Conservation (phyloP, 2,797 vertebrate species). For the Geotria australis region DNA sequence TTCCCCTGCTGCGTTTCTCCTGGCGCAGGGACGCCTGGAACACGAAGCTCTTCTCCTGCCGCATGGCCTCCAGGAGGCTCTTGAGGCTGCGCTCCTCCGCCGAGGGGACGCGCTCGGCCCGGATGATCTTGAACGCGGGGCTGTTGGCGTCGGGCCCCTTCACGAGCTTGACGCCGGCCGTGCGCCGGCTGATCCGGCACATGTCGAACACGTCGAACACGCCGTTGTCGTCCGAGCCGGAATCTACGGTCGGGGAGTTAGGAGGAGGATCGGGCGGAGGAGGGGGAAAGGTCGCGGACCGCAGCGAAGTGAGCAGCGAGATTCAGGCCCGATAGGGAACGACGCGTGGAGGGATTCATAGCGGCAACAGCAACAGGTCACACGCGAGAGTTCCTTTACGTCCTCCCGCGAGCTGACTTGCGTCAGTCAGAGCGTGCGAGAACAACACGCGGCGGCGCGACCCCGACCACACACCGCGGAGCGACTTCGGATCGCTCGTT, state of each 20-base stretch:
- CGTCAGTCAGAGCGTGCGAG: too few species aligned
- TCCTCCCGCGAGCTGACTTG: too few species aligned
- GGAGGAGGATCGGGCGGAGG: neutral
- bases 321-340: too few species aligned
- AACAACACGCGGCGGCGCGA: too few species aligned
- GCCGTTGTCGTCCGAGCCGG: slow-evolving; percentile 45
- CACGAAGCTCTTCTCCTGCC: slow-evolving; percentile 60
- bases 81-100: slow-evolving; percentile 47
- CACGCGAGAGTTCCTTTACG: too few species aligned
- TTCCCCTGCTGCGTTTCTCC: slow-evolving; percentile 44
- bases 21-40: slow-evolving; percentile 64
- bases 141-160: slow-evolving; percentile 60
- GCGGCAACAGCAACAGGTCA: too few species aligned
- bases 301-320: too few species aligned
- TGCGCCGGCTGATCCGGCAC: slow-evolving; percentile 22
- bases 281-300: neutral
- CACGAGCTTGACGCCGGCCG: slow-evolving; percentile 40
- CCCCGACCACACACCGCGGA: too few species aligned
- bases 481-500: too few species aligned
- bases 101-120: slow-evolving; percentile 50
- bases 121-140: slow-evolving; percentile 60
- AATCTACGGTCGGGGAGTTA: slow-evolving; percentile 8
- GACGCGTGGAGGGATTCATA: too few species aligned
- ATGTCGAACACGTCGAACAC: slow-evolving; percentile 76
- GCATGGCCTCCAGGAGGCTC: slow-evolving; percentile 70